A percentile compares a stretch with the other conserved stretches of the same genome.
These are phyloP conservation scores for Pollenia angustigena DNA, from an alignment of 2,888 invertebrate species.

Conservation along the genomic window DNA sequence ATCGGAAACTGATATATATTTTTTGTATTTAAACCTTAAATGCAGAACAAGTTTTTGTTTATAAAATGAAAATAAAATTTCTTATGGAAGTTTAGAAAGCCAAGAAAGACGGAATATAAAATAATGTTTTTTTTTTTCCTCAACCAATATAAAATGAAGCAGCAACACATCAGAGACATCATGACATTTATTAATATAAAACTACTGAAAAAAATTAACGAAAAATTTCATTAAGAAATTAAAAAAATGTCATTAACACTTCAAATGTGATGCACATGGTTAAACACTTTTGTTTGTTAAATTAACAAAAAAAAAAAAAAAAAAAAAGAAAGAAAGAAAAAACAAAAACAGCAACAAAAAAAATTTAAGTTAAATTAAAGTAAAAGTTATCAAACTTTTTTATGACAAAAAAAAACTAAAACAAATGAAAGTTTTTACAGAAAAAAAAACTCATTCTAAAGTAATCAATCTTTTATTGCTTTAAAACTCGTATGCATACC, in stretches of 20 bases:
- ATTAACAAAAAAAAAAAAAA: background rate
- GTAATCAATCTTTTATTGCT: conserved; percentile 40
- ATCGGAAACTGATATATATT: too few relatives aligned
- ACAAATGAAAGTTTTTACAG: conserved; percentile 51
- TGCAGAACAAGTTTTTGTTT: background rate
- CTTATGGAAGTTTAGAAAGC: too few relatives aligned
- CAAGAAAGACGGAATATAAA: background rate
- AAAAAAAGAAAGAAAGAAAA: background rate
- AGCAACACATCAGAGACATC: too few relatives aligned
- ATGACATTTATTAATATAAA: too few relatives aligned
- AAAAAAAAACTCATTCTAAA: conserved; percentile 52
- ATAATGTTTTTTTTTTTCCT: background rate
- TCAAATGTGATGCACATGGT: conserved; percentile 58
- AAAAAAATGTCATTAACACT: conserved; percentile 66
- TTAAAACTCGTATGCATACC: too few relatives aligned
- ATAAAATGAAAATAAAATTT: too few relatives aligned
- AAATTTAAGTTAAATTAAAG: conserved; percentile 53
- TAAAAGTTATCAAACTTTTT: conserved; percentile 51
- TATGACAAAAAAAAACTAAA: conserved; percentile 19
- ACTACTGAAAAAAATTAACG: too few relatives aligned
- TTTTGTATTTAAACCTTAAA: background rate
- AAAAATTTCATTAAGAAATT: too few relatives aligned
- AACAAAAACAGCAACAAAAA: background rate
- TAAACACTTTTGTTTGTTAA: conserved; percentile 35
- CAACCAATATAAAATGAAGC: too few relatives aligned